phyloP scores from a whole-genome alignment of 1,140 invertebrate genomes.

The Calosoma granatense region DNA sequence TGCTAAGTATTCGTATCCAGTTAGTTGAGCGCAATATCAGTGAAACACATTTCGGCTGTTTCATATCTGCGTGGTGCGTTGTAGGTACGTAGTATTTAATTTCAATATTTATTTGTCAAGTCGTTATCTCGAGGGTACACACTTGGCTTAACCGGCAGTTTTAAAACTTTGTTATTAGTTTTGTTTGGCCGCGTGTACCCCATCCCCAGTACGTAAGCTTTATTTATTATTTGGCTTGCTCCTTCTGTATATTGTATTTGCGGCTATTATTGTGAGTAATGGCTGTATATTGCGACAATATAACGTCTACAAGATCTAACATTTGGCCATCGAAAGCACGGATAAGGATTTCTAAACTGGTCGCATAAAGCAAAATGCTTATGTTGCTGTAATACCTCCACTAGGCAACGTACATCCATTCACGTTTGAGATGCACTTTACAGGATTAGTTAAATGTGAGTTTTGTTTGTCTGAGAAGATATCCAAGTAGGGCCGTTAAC shows the following conservation, averaged over 20 bases:
- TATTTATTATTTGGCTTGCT: neutral
- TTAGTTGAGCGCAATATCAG: no score
- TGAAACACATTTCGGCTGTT: no score
- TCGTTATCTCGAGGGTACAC: neutral
- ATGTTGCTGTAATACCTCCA: no score
- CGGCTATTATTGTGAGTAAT: slow-evolving; percentile 8
- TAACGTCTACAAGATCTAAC: slow-evolving; percentile 1
- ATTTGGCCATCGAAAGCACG: neutral
- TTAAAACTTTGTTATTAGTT: slow-evolving; percentile 7
- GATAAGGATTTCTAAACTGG: neutral
- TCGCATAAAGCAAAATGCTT: no score
- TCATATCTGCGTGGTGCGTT: no score
- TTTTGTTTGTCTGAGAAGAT: neutral
- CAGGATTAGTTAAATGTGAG: neutral
- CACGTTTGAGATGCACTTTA: no score
- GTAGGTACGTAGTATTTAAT: no score
- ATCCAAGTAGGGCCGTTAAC: neutral
- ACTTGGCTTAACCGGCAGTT: neutral
- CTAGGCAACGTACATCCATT: no score
- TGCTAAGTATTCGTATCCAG: no score
- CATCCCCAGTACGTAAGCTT: neutral
- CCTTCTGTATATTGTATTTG: slow-evolving; percentile 8
- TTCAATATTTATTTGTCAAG: neutral
- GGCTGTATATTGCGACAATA: slow-evolving; percentile 4
- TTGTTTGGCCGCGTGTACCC: neutral